These are phyloP conservation scores for Aptenodytes forsteri DNA, from an alignment of 2,113 vertebrate genomes.

Conservation along the genomic window DNA sequence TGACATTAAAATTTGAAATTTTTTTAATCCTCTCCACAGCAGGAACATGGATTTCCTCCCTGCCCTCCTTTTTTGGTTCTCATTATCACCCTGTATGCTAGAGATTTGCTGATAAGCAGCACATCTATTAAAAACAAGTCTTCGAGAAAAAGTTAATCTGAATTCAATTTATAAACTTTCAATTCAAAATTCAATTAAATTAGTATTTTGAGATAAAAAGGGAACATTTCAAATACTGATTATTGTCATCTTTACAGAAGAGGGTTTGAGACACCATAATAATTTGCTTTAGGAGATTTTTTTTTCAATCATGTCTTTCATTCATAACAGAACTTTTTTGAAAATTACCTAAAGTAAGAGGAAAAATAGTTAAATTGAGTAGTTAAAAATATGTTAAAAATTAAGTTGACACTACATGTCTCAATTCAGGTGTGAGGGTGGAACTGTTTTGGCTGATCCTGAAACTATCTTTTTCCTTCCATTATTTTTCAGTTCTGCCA, in stretches of 20 bases:
- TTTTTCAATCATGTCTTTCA: neutral
- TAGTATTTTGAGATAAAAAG: neutral
- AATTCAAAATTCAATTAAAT: neutral
- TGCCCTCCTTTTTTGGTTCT: neutral
- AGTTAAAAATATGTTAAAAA: neutral
- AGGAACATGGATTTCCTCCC: neutral
- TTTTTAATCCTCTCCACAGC: neutral
- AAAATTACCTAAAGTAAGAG: neutral
- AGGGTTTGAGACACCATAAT: neutral
- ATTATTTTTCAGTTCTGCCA: neutral
- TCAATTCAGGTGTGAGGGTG: neutral
- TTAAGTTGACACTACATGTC: neutral
- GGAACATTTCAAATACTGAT: neutral
- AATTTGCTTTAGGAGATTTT: neutral
- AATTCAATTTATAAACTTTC: neutral
- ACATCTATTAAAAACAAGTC: neutral
- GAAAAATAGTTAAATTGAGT: neutral
- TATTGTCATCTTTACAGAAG: neutral
- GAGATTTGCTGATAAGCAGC: neutral
- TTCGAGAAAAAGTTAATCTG: neutral
- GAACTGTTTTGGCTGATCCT: neutral
- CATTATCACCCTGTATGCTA: neutral
- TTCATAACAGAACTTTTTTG: neutral
- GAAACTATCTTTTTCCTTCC: neutral
- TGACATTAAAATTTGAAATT: neutral